Base-by-base conservation (phyloP, 2,797 vertebrate genomes). In the Geotrypetes seraphini region DNA sequence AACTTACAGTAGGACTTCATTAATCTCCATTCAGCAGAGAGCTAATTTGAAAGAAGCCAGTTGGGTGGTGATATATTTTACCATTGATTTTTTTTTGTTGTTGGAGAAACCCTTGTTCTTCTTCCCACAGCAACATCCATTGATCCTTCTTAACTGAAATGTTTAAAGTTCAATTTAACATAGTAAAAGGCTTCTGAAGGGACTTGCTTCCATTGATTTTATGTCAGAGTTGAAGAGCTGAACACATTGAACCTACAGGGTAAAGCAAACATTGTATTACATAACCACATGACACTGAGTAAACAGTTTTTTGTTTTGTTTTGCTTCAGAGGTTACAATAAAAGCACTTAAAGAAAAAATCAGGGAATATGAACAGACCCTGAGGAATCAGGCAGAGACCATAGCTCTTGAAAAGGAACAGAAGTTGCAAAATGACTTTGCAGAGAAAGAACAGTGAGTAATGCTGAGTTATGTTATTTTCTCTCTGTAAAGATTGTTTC, bases 291-390 rank as follows among this genome's bases (percentile, higher is more conserved):
- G 47, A 53, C 53, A 47, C 53, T 53, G 28, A 54, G 60, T 69
- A 60, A 55, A 63, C 62, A 52, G 52, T 68, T 52, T 36, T 53
- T 44, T 43, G 56, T 47, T 8, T 71, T 63, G 57, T 53, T 71
- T 57, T 43, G 58, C 42, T 66, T 47, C 65, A 99, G 95, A 97
- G 83, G 94, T 97, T 73, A 99, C 95, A 54, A 97, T 97, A 62
- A 99, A 99, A 81, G 84, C 88, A 69, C 88, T 99, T 83, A 97
- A 94, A 80, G 95, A 99, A 78, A 97, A 96, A 80, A 94, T 99
- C 73, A 88, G 93, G 31, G 95, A 97, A 70, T 96, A 96, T 48
- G 94, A 99, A 50, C 93, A 94, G 85, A 92, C 89, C 47, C 71
- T 97, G 83, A 96, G 90, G 86, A 94, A 84, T 73, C 91, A 96